phyloP scores from a whole-genome alignment of 2,888 invertebrate genomes.

The Heliconius ethilla region DNA sequence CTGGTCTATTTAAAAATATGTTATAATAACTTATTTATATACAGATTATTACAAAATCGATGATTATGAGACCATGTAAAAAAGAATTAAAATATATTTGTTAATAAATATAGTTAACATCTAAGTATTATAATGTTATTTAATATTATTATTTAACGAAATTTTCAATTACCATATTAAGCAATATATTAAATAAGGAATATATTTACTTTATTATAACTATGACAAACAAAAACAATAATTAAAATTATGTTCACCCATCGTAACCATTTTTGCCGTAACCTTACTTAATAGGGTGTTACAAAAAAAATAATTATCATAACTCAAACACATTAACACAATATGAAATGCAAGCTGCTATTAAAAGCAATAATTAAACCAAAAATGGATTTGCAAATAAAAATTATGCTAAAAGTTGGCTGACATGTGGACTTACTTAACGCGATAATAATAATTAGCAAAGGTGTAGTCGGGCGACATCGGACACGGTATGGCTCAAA shows the following conservation, averaged over 20 bases:
- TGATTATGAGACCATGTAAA: not conserved
- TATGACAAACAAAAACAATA: not conserved
- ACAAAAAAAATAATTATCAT: not conserved
- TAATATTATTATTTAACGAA: too few species aligned
- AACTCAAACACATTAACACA: conserved; percentile 17
- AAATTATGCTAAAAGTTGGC: conserved; percentile 24
- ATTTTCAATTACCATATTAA: not conserved
- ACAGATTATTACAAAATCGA: too few species aligned
- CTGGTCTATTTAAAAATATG: conserved; percentile 15
- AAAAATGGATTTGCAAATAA: conserved; percentile 40
- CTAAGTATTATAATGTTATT: too few species aligned
- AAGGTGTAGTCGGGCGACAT: conserved; percentile 37
- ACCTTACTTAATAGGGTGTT: not conserved
- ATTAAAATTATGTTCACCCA: not conserved
- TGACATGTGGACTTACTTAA: conserved; percentile 26
- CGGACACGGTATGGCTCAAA: conserved; percentile 30
- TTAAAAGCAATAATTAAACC: conserved; percentile 35
- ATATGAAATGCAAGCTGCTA: conserved; percentile 21
- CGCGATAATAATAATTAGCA: conserved; percentile 38
- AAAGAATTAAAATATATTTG: too few species aligned
- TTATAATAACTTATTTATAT: not conserved
- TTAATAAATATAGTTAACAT: too few species aligned
- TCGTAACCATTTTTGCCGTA: not conserved
- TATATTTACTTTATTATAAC: not conserved
- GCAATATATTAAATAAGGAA: not conserved